Base-by-base conservation (phyloP, 2,113 vertebrate species). In the Aythya baeri region DNA sequence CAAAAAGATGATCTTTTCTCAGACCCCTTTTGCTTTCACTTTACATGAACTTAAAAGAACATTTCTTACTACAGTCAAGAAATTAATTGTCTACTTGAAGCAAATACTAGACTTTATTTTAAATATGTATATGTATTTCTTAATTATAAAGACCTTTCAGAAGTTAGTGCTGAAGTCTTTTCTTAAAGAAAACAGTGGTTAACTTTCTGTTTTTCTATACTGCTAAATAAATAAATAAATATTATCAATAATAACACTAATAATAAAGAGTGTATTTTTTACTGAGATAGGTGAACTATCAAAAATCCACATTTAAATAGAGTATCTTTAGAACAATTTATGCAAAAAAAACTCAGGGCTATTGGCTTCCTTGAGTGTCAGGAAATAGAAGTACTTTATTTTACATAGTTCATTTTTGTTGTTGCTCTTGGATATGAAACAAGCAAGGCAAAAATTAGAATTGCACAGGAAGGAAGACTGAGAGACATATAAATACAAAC, bases 391-490 rank as follows among this genome's bases (percentile, higher is more conserved):
- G 8, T 52, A 71, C 8, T 91, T 91, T 70, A 75, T 87, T 95
- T 94, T 86, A 66, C 36, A 9, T 23, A 70, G 16, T 83, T 83
- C 32, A 32, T 78, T 89, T 93, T 32, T 91, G 38, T 43, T 67
- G 72, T 36, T 88, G 49, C n/a, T 91, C n/a, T 93, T 94, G 27
- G 14, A 73, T n/a, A 91, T 58, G 72, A 71, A 6, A 44, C 26
- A 95, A 86, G 43, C 5, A 86, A 88, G 10, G 61, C 74, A 83
- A 89, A 76, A 92, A 81, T 84, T 72, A 78, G 26, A 91, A 77
- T 27, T 41, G 5, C 29, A 54, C 41, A 74, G 43, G 74, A 91
- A 91, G 20, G 36, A 89, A 82, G 23, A 11, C 31, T 75, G 41
- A 94, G 54, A 91, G 23, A 7, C 16, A 17, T 26, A 68, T 17